Evolutionary conservation across 2,888 invertebrate genomes (phyloP).

Genomic region (Eupithecia inturbata): DNA sequence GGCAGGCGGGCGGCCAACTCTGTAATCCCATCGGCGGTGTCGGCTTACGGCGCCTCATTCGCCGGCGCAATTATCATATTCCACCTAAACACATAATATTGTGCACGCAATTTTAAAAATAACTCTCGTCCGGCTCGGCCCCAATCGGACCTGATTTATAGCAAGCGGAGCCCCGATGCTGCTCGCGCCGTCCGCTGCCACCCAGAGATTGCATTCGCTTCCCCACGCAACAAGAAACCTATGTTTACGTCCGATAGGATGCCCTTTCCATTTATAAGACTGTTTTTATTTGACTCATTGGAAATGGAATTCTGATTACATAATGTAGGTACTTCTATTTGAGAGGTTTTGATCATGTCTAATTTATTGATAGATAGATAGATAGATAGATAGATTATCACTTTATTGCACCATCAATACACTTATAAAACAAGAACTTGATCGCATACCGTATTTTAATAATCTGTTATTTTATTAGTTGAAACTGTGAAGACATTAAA

Average conservation of each 20-base stretch:
- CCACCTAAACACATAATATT: constrained; percentile 84
- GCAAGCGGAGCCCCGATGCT: constrained; percentile 54
- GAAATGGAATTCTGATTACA: neutral
- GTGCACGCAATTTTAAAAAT: constrained; percentile 84
- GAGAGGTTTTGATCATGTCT: neutral
- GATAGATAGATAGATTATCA: too few species aligned
- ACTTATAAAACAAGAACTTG: too few species aligned
- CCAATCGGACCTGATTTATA: constrained; percentile 79
- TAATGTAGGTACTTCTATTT: neutral
- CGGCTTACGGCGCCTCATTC: constrained; percentile 80
- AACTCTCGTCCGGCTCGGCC: constrained; percentile 78
- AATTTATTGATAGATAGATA: too few species aligned
- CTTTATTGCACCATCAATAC: too few species aligned
- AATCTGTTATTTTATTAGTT: neutral
- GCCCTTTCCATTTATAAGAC: constrained; percentile 9
- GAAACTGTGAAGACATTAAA: neutral
- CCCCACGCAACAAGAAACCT: constrained; percentile 52
- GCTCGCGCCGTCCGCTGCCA: constrained; percentile 54
- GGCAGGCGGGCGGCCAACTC: constrained; percentile 60
- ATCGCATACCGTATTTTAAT: neutral
- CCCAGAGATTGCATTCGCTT: constrained; percentile 61
- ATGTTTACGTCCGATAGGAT: constrained; percentile 29
- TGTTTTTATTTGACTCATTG: neutral
- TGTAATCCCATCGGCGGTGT: constrained; percentile 81
- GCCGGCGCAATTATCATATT: constrained; percentile 81